Evolutionary conservation across 2,888 invertebrate species (phyloP), one percentile per base, ranked within the genome.

Genomic region (Perdita meconis): DNA sequence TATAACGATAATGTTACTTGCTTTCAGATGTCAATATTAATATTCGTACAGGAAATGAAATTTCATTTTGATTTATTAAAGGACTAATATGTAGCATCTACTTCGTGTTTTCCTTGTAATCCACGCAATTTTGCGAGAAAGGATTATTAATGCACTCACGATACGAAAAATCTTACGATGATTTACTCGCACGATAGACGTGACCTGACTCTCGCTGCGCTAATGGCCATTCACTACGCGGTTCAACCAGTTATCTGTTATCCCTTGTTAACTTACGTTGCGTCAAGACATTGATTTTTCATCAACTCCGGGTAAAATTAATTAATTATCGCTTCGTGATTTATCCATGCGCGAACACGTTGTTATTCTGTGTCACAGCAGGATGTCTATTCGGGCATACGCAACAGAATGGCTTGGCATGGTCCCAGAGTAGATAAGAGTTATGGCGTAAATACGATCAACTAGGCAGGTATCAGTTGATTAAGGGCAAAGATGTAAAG

Each of bases 241-340:
- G 60, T 57, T 22, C 56, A 57, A 51, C 26, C 57, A 61, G 70
- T 75, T 73, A 75, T 69, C 66, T 59, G 63, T 73, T 78, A 73
- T 30, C 60, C 36, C 57, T 44, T 51, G 67, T 69, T 79, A 68
- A 73, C 70, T 42, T 65, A 61, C 60, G 70, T 53, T 65, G 51
- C 72, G 50, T 34, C 65, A 36, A 60, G 22, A 34, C 38, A 36
- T 40, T 22, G 42, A 42, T 74, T 67, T 84, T 72, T 78, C n/a
- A 51, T 78, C 12, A 55, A 12, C 16, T 2, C 16, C 12, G 12
- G 42, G 24, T 53, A 30, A 57, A 69, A 80, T 80, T 72, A 83
- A 83, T 84, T 84, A 84, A 83, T 84, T 80, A 84, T 71, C 65
- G 36, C n/a, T 34, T 13, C 30, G 60, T 75, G 80, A 84, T 82